Conservation (phyloP, 2,888 invertebrate genomes). For the Lobophora halterata region DNA sequence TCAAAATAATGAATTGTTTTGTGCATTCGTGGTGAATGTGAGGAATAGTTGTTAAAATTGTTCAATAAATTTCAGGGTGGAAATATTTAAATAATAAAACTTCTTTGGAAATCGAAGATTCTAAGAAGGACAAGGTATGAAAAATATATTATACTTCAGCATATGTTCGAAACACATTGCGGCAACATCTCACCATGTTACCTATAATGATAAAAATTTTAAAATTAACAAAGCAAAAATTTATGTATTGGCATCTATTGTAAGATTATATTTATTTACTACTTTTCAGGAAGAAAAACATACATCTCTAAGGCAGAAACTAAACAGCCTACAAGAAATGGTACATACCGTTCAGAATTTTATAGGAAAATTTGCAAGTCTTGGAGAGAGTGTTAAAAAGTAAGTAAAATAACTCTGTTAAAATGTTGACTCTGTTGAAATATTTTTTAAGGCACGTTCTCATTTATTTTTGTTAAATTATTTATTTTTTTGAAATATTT, state of each 20-base stretch:
- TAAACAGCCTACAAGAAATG: conserved; percentile 96
- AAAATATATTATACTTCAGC: no score
- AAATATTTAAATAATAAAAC: conserved; percentile 26
- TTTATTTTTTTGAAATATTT: no score
- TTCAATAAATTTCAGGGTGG: conserved; percentile 39
- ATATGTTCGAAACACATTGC: no score
- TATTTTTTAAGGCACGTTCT: no score
- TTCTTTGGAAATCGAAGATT: conserved; percentile 29
- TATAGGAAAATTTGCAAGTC: conserved; percentile 93
- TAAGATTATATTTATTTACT: no score
- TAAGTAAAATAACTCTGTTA: no score
- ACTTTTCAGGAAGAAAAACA: conserved; percentile 81
- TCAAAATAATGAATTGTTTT: no score
- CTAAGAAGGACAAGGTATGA: conserved; percentile 30
- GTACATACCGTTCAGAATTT: conserved; percentile 96
- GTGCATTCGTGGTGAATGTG: conserved; percentile 8
- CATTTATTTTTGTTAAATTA: no score
- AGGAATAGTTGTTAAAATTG: conserved; percentile 14
- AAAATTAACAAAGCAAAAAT: no score
- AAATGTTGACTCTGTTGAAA: no score
- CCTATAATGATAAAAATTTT: no score
- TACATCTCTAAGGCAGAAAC: conserved; percentile 91
- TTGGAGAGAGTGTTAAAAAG: conserved; percentile 96
- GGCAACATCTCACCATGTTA: no score
- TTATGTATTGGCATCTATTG: neutral